Conservation (phyloP, 2,888 invertebrate species). For the Synanthedon andrenaeformis region DNA sequence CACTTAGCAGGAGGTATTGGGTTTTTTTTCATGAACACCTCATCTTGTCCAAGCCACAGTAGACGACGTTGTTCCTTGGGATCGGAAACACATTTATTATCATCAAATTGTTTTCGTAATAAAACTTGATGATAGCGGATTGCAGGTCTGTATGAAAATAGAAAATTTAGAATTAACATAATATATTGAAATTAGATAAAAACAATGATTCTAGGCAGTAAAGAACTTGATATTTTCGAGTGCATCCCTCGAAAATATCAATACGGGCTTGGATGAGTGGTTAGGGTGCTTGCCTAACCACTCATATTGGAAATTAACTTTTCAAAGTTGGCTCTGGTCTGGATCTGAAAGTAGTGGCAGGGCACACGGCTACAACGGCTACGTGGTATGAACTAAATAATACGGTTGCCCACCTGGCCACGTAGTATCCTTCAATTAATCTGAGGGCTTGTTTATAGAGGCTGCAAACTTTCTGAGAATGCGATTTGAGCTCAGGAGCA, state of each 20-base stretch:
- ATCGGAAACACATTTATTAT: conserved; percentile 71
- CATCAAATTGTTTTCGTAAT: conserved; percentile 86
- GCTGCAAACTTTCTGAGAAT: conserved; percentile 79
- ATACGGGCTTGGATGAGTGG: too few relatives aligned
- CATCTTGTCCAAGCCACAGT: conserved; percentile 80
- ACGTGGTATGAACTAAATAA: background rate
- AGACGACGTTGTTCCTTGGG: conserved; percentile 80
- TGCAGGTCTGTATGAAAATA: conserved; percentile 63
- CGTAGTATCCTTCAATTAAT: conserved; percentile 71
- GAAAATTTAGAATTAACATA: background rate
- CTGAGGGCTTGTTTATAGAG: conserved; percentile 81
- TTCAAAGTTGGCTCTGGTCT: too few relatives aligned
- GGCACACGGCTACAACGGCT: too few relatives aligned
- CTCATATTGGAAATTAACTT: too few relatives aligned
- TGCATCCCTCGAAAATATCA: too few relatives aligned
- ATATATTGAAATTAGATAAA: background rate
- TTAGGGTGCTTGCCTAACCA: too few relatives aligned
- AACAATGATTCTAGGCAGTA: too few relatives aligned
- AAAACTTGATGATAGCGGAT: conserved; percentile 83
- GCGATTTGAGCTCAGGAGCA: conserved; percentile 56
- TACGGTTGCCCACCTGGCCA: conserved; percentile 59
- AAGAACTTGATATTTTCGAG: too few relatives aligned
- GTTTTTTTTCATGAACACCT: conserved; percentile 76
- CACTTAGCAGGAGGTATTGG: conserved; percentile 79
- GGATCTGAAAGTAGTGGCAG: too few relatives aligned